Evolutionary conservation across 23 tunicate genomes (phyloP), one percentile per base, ranked within the genome.

Genomic region (Clavelina lepadiformis): DNA sequence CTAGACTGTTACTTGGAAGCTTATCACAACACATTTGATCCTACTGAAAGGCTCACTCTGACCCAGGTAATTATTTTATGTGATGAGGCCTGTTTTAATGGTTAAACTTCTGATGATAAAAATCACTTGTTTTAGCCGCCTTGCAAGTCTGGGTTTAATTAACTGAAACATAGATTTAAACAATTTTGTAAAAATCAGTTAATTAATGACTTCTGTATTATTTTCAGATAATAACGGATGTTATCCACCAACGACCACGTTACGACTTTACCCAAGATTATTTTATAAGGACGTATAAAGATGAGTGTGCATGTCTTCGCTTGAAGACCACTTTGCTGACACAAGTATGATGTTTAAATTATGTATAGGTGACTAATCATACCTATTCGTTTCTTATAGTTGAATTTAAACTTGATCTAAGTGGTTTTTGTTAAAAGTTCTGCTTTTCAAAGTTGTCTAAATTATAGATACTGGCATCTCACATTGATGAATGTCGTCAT

Each of bases 181-280:
- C n/a, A n/a, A n/a, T n/a, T n/a, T n/a, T n/a, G n/a, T n/a, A n/a
- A n/a, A n/a, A n/a, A n/a, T n/a, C n/a, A n/a, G n/a, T n/a, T n/a
- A n/a, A n/a, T n/a, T n/a, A n/a, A n/a, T n/a, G 59, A 38, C 38
- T 65, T 65, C 5, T 38, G 18, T 38, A 5, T 28, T 53, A 44
- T 81, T 11, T 63, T 35, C 74, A 87, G 96, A 47, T 54, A 30
- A 79, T 87, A 21, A 87, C 96, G 1, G 81, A 87, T 37, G 20
- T 79, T 18, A 36, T 87, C 32, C 66, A 80, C 45, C 85, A 73
- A 68, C 53, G 85, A 35, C 96, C 96, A 28, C 65, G 85, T 28
- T 87, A 72, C 62, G 96, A 87, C 36, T 87, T 87, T 47, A 79
- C 73, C 21, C 61, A 73, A 37, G 96, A 79, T 26, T 87, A 87